These are phyloP conservation scores for Drosophila pachea DNA, from an alignment of 1,140 invertebrate genomes.

Conservation along the genomic window DNA sequence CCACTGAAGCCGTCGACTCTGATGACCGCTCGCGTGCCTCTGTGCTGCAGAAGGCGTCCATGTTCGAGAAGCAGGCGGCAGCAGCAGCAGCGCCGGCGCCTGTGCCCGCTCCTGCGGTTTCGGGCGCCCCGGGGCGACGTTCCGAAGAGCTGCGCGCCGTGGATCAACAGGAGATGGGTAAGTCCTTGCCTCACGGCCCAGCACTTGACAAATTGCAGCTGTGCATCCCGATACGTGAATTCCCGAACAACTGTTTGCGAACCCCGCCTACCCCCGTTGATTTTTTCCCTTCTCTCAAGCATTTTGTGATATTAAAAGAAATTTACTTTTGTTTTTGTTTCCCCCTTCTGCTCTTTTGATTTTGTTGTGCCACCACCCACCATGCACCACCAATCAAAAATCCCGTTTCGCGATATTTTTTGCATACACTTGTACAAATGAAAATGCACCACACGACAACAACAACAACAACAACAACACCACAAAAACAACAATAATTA, in stretches of 20 bases:
- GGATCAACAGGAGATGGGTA: conserved; percentile 75
- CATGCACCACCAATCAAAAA: conserved; percentile 22
- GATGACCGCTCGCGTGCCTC: conserved; percentile 75
- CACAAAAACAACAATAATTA: conserved; percentile 58
- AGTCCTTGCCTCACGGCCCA: conserved; percentile 32
- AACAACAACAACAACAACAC: conserved; percentile 48
- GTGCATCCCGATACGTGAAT: background rate
- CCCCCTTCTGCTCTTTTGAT: conserved; percentile 43
- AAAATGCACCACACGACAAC: conserved; percentile 34
- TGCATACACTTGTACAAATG: conserved; percentile 8
- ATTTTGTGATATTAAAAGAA: conserved; percentile 9
- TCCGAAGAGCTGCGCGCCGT: conserved; percentile 40
- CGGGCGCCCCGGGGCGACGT: conserved; percentile 19
- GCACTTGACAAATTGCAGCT: background rate
- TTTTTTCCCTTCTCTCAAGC: background rate
- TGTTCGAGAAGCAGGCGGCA: conserved; percentile 78
- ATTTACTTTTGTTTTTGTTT: conserved; percentile 52
- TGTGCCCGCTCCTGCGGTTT: conserved; percentile 13
- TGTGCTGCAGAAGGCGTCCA: conserved; percentile 76
- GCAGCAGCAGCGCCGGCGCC: conserved; percentile 50
- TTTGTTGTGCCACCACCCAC: conserved; percentile 44
- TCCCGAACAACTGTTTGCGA: conserved; percentile 18
- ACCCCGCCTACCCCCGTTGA: background rate
- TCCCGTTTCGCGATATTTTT: conserved; percentile 28
- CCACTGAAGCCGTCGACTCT: conserved; percentile 33